These are phyloP conservation scores for Brachylomia viminalis DNA, from an alignment of 2,888 invertebrate species.

Conservation along the genomic window DNA sequence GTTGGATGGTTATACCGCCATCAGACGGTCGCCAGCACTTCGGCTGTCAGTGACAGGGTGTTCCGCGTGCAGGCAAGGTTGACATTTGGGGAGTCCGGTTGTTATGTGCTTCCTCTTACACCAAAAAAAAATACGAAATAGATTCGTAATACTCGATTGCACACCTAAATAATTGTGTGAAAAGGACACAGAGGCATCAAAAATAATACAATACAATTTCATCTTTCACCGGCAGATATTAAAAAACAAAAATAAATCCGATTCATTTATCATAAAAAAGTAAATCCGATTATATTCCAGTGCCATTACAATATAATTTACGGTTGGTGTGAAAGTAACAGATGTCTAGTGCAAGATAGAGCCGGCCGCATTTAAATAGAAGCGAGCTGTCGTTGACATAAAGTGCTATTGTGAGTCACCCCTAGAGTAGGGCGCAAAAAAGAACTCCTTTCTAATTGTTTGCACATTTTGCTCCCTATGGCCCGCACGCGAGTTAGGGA, in stretches of 20 bases:
- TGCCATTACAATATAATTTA: constrained; percentile 76
- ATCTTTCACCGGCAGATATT: constrained; percentile 16
- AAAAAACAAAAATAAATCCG: constrained; percentile 37
- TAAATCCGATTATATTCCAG: constrained; percentile 67
- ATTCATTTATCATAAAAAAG: constrained; percentile 59
- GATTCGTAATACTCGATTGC: no score
- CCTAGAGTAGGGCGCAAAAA: constrained; percentile 80
- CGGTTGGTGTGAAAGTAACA: constrained; percentile 82
- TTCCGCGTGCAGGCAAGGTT: no score
- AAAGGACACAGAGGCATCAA: background rate
- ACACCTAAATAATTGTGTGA: background rate
- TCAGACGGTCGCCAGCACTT: no score
- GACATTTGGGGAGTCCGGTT: no score
- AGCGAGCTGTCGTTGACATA: constrained; percentile 83
- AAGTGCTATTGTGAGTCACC: constrained; percentile 84
- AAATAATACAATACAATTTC: constrained; percentile 8
- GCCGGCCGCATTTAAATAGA: constrained; percentile 80
- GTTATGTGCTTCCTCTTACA: no score
- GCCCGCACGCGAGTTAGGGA: constrained; percentile 72
- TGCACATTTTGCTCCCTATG: constrained; percentile 86
- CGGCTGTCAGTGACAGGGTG: no score
- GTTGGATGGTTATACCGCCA: no score
- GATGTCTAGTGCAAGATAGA: constrained; percentile 83
- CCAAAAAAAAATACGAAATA: no score
- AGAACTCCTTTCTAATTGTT: constrained; percentile 88